Conservation (phyloP, 2,888 invertebrate species). For the Ophion obscuratus region DNA sequence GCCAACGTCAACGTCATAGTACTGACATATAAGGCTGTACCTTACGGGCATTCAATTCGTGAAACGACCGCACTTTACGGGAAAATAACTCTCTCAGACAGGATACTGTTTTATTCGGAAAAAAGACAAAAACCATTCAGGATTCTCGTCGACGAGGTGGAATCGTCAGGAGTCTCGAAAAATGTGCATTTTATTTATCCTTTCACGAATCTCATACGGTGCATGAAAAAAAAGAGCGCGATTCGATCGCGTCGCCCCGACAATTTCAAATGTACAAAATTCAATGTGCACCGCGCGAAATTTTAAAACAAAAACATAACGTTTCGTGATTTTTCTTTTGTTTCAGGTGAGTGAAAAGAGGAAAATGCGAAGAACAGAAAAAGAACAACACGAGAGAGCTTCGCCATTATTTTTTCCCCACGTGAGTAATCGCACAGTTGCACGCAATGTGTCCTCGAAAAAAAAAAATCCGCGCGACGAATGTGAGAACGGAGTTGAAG, state of each 20-base stretch:
- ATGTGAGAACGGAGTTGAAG: background rate
- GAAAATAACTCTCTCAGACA: too few relatives aligned
- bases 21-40: too few relatives aligned
- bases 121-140: background rate
- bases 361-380: background rate
- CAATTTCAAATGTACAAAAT: background rate
- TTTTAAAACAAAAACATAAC: constrained; percentile 3
- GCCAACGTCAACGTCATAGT: too few relatives aligned
- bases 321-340: constrained; percentile 35
- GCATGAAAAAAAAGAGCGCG: too few relatives aligned
- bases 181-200: too few relatives aligned
- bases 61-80: too few relatives aligned
- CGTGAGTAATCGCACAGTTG: constrained; percentile 53
- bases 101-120: too few relatives aligned
- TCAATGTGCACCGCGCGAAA: background rate
- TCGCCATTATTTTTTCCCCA: constrained; percentile 12
- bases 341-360: constrained; percentile 66
- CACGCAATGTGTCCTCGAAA: background rate
- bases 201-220: too few relatives aligned
- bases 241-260: too few relatives aligned
- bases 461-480: background rate
- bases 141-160: too few relatives aligned
- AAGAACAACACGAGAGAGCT: background rate
- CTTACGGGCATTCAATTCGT: too few relatives aligned
- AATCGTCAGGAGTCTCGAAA: too few relatives aligned